These are phyloP conservation scores for Caenorhabditis panamensis DNA, from an alignment of 2,888 invertebrate genomes.

Conservation along the genomic window DNA sequence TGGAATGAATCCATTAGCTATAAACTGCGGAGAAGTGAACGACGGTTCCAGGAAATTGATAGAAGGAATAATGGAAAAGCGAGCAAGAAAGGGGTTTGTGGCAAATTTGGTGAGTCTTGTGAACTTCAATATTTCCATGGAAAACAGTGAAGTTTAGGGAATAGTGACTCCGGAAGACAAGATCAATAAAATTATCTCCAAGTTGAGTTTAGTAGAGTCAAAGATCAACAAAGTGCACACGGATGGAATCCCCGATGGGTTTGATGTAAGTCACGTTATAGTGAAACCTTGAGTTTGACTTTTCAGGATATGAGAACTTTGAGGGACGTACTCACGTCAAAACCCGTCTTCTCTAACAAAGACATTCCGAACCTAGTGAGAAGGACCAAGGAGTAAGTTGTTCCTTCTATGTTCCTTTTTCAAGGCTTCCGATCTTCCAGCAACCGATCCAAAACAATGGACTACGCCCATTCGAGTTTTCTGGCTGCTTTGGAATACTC, in stretches of 20 bases:
- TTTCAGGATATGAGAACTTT: constrained; percentile 16
- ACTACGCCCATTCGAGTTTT: constrained; percentile 19
- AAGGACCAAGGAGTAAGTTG: background rate
- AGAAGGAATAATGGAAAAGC: background rate
- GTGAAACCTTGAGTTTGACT: background rate
- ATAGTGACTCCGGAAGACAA: constrained; percentile 12
- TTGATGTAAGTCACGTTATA: background rate
- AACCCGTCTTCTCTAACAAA: background rate
- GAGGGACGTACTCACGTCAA: background rate
- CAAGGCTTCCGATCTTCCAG: background rate
- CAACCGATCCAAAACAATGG: background rate
- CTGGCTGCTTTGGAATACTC: constrained; percentile 24
- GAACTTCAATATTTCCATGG: too few relatives aligned
- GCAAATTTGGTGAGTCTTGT: background rate
- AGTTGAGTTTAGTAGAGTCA: constrained; percentile 48
- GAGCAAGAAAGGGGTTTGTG: background rate
- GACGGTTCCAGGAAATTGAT: background rate
- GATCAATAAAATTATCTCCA: constrained; percentile 34
- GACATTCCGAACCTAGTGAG: constrained; percentile 5
- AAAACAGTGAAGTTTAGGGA: background rate
- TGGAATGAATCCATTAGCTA: constrained; percentile 25
- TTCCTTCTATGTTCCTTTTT: background rate
- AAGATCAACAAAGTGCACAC: constrained; percentile 34
- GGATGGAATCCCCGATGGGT: constrained; percentile 20
- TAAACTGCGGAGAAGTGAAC: background rate